phyloP scores from a whole-genome alignment of 2,888 invertebrate genomes.

The Amblyjoppa fuscipennis region DNA sequence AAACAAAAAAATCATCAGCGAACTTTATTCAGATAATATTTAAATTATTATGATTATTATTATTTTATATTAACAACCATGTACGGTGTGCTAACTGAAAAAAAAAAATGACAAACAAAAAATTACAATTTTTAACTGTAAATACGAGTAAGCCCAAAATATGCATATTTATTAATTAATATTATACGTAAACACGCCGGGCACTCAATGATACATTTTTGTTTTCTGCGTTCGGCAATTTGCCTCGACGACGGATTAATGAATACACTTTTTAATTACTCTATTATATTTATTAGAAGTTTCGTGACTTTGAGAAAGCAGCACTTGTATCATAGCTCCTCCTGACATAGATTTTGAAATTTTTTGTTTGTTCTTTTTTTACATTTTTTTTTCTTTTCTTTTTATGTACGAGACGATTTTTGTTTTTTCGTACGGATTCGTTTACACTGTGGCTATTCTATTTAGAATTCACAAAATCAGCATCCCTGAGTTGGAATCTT shows the following conservation, averaged over 20 bases:
- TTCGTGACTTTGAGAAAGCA: conserved; percentile 28
- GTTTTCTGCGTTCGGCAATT: conserved; percentile 20
- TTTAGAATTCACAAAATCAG: conserved; percentile 32
- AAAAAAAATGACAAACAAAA: conserved; percentile 27
- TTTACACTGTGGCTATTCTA: conserved; percentile 43
- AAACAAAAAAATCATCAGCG: conserved; percentile 68
- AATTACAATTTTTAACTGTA: conserved; percentile 73
- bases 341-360: not conserved
- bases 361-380: not conserved
- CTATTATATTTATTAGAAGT: conserved; percentile 13
- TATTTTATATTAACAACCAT: conserved; percentile 56
- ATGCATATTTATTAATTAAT: conserved; percentile 79
- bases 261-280: conserved; percentile 31
- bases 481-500: conserved; percentile 44
- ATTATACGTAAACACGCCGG: conserved; percentile 67
- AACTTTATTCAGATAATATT: conserved; percentile 80
- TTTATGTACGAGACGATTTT: conserved; percentile 19
- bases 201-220: conserved; percentile 31
- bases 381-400: not conserved
- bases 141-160: conserved; percentile 72
- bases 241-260: conserved; percentile 31
- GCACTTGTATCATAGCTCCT: conserved; percentile 11
- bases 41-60: conserved; percentile 79
- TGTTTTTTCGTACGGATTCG: not conserved
- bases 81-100: conserved; percentile 51